Base-by-base conservation (phyloP, 1,140 invertebrate species). In the Oncopodura yosiiana region DNA sequence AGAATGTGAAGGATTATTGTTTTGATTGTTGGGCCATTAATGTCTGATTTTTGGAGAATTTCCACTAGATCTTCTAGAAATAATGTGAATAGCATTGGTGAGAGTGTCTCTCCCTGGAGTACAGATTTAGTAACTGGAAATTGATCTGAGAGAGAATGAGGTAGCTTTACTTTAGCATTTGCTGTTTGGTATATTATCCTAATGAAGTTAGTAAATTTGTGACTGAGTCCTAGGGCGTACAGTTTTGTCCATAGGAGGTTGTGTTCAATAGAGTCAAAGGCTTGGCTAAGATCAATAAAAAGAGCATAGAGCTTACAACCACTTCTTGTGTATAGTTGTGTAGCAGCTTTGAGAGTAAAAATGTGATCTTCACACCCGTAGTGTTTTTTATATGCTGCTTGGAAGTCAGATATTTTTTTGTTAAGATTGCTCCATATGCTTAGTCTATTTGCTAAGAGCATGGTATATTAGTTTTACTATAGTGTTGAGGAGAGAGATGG, bases 81-180 rank as follows among this genome's bases (percentile, higher is more conserved):
- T 26, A 57, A 2, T 21, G 55, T 51, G 16, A 57, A 57, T 19
- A 57, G 27, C n/a, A 34, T 45, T 2, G 48, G 48, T 18, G 23
- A 34, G 3, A 57, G 26, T 12, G 30, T 30, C 27, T 57, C 55
- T 3, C 55, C 55, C 24, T 57, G 49, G 16, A 57, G n/a, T 11
- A 57, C 34, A 2, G 19, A 18, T 9, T 44, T 43, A 2, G 21
- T 2, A 11, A 57, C 32, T 3, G 37, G 3, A 37, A 57, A 38
- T 8, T 14, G 12, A 9, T 53, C 19, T 27, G 19, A 29, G 11
- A 29, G n/a, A n/a, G 39, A 39, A 3, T 30, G 2, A 1, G 24
- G 8, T 24, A 49, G 36, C 9, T 27, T 37, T 14, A 57, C 23
- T 30, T 38, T 34, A 2, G 55, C 46, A 19, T 44, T 57, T 5